Conservation (phyloP, 2,888 invertebrate genomes). For the Cremastobaeus sp. region DNA sequence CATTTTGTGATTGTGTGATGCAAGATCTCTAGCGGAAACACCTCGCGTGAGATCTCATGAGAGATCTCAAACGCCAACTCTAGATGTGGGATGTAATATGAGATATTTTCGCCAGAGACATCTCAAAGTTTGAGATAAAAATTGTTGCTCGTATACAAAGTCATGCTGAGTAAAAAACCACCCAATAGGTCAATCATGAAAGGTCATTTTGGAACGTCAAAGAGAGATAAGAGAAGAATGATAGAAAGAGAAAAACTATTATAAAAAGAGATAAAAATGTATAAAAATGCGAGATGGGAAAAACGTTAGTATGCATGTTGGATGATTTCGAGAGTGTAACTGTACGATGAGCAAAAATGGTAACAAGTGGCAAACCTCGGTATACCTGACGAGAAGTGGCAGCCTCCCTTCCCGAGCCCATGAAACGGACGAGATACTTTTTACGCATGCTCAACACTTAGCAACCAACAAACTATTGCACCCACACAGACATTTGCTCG, state of each 20-base stretch:
- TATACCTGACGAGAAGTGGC: conserved; percentile 69
- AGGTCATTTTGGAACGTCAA: conserved; percentile 54
- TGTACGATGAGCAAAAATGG: conserved; percentile 39
- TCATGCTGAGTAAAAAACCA: conserved; percentile 70
- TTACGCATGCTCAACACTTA: conserved; percentile 72
- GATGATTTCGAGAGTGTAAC: conserved; percentile 51
- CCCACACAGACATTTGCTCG: conserved; percentile 62
- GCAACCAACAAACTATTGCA: conserved; percentile 68
- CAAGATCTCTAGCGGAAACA: conserved; percentile 37
- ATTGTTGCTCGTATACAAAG: no score
- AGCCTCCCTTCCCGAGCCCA: conserved; percentile 60
- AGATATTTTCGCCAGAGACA: no score
- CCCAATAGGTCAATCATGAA: conserved; percentile 71
- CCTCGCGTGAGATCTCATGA: no score
- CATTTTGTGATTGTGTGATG: conserved; percentile 12
- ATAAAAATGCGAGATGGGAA: conserved; percentile 63
- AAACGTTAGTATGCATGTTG: conserved; percentile 54
- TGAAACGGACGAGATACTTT: conserved; percentile 66
- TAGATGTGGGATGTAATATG: no score
- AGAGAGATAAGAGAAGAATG: conserved; percentile 53
- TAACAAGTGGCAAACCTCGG: conserved; percentile 61
- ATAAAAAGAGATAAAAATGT: conserved; percentile 65
- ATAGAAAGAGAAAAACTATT: conserved; percentile 62
- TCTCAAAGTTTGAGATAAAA: no score
- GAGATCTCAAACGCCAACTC: no score